phyloP scores from a whole-genome alignment of 2,888 invertebrate species.

The Tachina lurida region DNA sequence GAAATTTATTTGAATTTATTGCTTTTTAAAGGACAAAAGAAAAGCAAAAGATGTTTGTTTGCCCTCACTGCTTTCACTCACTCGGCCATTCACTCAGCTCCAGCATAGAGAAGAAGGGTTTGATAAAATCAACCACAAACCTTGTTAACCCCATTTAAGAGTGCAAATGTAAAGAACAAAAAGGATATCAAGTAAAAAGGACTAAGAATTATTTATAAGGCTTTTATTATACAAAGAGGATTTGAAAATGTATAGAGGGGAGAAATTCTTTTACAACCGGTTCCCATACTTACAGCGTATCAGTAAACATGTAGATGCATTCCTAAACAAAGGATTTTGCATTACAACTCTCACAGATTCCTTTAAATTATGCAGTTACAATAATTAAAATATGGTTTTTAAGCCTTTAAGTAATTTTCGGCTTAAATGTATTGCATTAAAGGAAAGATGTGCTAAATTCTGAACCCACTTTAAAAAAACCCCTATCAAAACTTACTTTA shows the following conservation, averaged over 20 bases:
- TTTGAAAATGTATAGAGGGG: constrained; percentile 7
- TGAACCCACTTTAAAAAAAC: no score
- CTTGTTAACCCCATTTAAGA: constrained; percentile 16
- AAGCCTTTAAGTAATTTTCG: no score
- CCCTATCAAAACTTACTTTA: no score
- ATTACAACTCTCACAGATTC: not conserved
- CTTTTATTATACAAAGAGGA: constrained; percentile 58
- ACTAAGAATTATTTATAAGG: constrained; percentile 24
- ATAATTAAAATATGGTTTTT: no score
- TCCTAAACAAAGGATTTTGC: not conserved
- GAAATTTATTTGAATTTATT: constrained; percentile 63
- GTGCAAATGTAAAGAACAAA: not conserved
- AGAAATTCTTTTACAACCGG: constrained; percentile 2
- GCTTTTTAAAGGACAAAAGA: constrained; percentile 26
- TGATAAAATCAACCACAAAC: constrained; percentile 31
- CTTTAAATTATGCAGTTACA: not conserved
- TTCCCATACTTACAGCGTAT: not conserved
- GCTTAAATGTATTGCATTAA: not conserved
- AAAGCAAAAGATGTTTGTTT: constrained; percentile 20
- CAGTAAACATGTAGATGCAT: constrained; percentile 16
- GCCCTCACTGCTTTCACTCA: not conserved
- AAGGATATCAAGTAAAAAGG: not conserved
- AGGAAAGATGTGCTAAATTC: not conserved
- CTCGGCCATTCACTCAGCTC: not conserved
- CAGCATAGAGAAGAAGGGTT: constrained; percentile 14